Base-by-base conservation (phyloP, 2,113 vertebrate species). In the Gyps fulvus region DNA sequence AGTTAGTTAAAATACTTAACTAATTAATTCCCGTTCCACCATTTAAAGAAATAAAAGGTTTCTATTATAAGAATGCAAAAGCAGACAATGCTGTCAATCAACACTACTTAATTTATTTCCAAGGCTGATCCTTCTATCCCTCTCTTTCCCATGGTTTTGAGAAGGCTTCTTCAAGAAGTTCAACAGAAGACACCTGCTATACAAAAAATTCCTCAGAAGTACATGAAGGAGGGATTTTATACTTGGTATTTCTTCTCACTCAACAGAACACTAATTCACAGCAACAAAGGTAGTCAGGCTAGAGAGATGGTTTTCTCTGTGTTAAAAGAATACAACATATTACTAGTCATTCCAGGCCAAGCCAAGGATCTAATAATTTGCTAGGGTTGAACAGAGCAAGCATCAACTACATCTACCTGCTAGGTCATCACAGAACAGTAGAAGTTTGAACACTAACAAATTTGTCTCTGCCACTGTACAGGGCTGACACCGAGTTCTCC, bases 301-400 rank as follows among this genome's bases (percentile, higher is more conserved):
- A 50, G 16, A 65, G 22, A 81, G 12, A 70, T 12, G 5, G 17
- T 65, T 54, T 82, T 65, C 29, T 55, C 36, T 27, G 13, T 47
- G 26, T 47, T 43, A 40, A 66, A 45, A 50, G 45, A 61, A 27
- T n/a, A 14, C 18, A 49, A 27, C 2, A 5, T 12, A 74, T 32
- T 58, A 58, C 0, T 0, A 80, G 9, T 11, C 43, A 38, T 20
- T 55, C 11, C n/a, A 87, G 62, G 7, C 23, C 0, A 0, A 91
- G 42, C 4, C 55, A 93, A 82, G 18, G 14, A 70, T 31, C 20
- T 26, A 52, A 32, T 11, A 25, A 72, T 50, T 34, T 50, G 40
- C 43, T 31, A 32, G 11, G 13, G 50, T 22, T 49, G 11, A 78
- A 78, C 15, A 78, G 63, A 82, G 63, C 26, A 47, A 70, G 31